Percentiles rank a stretch among this genome's conserved stretches.
Conservation (phyloP, 92 coral and sea anemone species). For the Blastomussa wellsi region DNA sequence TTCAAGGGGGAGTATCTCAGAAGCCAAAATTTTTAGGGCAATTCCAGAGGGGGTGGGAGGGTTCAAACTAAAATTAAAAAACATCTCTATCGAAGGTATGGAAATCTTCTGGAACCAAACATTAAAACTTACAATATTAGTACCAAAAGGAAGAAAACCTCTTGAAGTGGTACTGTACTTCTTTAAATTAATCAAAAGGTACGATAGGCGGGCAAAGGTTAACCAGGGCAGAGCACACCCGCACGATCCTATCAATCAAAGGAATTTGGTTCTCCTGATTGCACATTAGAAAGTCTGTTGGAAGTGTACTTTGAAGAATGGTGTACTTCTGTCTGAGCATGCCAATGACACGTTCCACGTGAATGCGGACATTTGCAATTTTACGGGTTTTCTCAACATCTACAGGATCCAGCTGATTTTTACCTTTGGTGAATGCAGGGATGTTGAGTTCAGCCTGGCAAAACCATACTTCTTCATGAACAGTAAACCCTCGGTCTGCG, state of each 20-base stretch:
- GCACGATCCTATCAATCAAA: too few species aligned
- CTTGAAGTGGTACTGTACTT: neutral
- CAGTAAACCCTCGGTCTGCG: constrained; percentile 48
- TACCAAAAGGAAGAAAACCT: neutral
- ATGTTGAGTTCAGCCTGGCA: constrained; percentile 40
- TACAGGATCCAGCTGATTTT: too few species aligned
- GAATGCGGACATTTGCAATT: constrained; percentile 49
- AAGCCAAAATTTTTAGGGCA: neutral
- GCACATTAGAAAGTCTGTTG: too few species aligned
- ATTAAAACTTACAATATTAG: neutral
- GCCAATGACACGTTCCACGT: constrained; percentile 49
- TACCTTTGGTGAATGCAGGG: constrained; percentile 44
- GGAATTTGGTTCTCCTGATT: too few species aligned
- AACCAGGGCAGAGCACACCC: too few species aligned
- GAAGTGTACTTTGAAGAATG: too few species aligned
- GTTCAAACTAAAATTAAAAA: neutral
- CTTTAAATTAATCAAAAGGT: too few species aligned
- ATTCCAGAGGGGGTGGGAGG: neutral
- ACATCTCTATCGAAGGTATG: neutral
- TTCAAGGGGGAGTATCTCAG: too few species aligned
- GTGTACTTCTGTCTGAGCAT: constrained; percentile 36
- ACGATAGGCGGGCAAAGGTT: too few species aligned
- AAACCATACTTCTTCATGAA: constrained; percentile 38
- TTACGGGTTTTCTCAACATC: constrained; percentile 42
- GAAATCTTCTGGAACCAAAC: too few species aligned